phyloP scores from a whole-genome alignment of 1,140 invertebrate species.

The Drosophila leontia region DNA sequence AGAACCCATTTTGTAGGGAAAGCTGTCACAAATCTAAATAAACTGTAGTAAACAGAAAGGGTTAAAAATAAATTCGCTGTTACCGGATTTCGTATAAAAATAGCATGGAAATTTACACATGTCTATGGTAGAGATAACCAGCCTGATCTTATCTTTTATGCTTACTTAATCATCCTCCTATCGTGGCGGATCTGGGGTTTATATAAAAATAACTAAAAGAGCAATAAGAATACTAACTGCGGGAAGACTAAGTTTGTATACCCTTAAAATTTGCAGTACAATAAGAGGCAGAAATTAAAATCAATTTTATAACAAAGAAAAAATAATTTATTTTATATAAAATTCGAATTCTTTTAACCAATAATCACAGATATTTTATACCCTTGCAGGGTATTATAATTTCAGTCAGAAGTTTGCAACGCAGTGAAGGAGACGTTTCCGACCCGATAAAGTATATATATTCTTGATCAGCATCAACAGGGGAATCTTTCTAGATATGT shows the following conservation, averaged over 20 bases:
- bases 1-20: conserved; percentile 3
- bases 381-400: no score
- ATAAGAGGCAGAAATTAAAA: no score
- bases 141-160: conserved; percentile 53
- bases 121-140: conserved; percentile 40
- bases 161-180: conserved; percentile 18
- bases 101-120: conserved; percentile 57
- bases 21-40: conserved; percentile 25
- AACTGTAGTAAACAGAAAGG: conserved; percentile 15
- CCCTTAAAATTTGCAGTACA: no score
- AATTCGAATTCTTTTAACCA: no score
- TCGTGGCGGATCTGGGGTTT: conserved; percentile 14
- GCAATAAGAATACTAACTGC: neutral
- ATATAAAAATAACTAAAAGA: neutral
- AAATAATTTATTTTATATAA: no score
- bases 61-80: conserved; percentile 33
- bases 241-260: neutral
- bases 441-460: no score
- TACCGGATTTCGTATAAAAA: conserved; percentile 38
- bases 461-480: no score
- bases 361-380: no score
- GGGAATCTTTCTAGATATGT: no score
- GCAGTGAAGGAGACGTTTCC: no score
- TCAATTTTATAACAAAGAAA: no score
- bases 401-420: no score